These are phyloP conservation scores for Poliocrania exsul DNA, from an alignment of 2,797 vertebrate species.

Conservation along the genomic window DNA sequence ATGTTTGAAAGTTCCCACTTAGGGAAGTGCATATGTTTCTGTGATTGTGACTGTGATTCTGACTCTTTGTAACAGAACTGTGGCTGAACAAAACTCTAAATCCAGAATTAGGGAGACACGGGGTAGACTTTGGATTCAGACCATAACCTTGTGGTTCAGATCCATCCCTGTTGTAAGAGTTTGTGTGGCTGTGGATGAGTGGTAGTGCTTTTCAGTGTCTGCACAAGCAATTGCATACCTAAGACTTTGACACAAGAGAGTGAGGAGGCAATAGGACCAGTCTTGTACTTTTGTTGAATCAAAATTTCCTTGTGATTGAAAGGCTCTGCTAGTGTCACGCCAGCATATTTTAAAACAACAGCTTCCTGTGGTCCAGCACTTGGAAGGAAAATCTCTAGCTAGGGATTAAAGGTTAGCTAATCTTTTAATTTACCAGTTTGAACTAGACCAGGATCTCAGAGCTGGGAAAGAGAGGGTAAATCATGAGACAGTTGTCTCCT, in stretches of 20 bases:
- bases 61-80: not conserved
- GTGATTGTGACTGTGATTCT: not conserved
- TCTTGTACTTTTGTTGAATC: not conserved
- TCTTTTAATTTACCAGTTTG: constrained; percentile 52
- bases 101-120: not conserved
- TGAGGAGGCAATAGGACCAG: not conserved
- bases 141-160: not conserved
- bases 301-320: constrained; percentile 32
- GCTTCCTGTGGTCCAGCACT: not conserved
- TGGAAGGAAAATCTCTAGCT: constrained; percentile 42
- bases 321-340: not conserved
- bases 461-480: constrained; percentile 23
- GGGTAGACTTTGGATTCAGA: not conserved
- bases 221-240: not conserved
- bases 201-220: not conserved
- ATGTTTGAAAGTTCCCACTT: not conserved
- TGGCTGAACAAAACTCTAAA: not conserved
- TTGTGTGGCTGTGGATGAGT: not conserved
- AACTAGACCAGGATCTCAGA: constrained; percentile 7
- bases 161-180: not conserved
- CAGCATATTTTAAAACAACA: constrained; percentile 39
- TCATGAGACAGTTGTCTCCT: not conserved
- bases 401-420: constrained; percentile 41
- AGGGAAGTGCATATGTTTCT: constrained; percentile 1
- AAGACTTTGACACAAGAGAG: not conserved